These are phyloP conservation scores for Loripinus fragilis DNA, from an alignment of 2,888 invertebrate species.

Conservation along the genomic window DNA sequence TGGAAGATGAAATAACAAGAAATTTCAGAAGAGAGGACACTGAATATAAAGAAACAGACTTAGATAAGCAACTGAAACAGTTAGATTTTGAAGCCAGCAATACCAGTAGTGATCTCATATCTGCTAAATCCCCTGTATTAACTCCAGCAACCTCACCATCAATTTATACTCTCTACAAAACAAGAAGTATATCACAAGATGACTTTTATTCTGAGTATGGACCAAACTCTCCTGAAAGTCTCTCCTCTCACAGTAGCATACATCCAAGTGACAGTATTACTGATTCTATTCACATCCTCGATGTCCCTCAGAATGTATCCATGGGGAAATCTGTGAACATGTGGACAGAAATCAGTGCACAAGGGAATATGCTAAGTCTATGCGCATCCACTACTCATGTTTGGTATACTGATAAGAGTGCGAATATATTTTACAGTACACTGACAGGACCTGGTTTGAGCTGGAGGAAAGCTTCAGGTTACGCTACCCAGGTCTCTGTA, in stretches of 20 bases:
- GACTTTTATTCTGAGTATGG: slow-evolving; percentile 69
- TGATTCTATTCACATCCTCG: slow-evolving; percentile 28
- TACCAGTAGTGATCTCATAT: slow-evolving; percentile 6
- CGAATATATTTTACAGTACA: slow-evolving; percentile 80
- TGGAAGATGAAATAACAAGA: slow-evolving; percentile 16
- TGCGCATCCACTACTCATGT: slow-evolving; percentile 81
- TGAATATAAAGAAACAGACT: slow-evolving; percentile 4
- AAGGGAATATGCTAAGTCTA: slow-evolving; percentile 77
- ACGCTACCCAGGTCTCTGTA: slow-evolving; percentile 80
- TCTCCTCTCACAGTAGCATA: background rate
- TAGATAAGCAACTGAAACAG: slow-evolving; percentile 16
- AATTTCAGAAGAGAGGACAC: background rate
- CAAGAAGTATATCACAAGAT: slow-evolving; percentile 52
- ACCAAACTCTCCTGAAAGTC: slow-evolving; percentile 36
- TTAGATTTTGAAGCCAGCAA: slow-evolving; percentile 18
- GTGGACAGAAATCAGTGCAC: slow-evolving; percentile 76
- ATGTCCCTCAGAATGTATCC: slow-evolving; percentile 27
- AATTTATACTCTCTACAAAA: slow-evolving; percentile 38
- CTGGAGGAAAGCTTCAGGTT: slow-evolving; percentile 81
- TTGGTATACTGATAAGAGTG: slow-evolving; percentile 82
- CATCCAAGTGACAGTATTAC: slow-evolving; percentile 4
- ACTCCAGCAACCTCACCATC: slow-evolving; percentile 21
- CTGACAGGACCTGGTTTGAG: slow-evolving; percentile 76
- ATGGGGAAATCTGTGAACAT: slow-evolving; percentile 63
- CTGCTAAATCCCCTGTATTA: background rate